Evolutionary conservation across 2,113 vertebrate genomes (phyloP).

Genomic region (Nibea albiflora): DNA sequence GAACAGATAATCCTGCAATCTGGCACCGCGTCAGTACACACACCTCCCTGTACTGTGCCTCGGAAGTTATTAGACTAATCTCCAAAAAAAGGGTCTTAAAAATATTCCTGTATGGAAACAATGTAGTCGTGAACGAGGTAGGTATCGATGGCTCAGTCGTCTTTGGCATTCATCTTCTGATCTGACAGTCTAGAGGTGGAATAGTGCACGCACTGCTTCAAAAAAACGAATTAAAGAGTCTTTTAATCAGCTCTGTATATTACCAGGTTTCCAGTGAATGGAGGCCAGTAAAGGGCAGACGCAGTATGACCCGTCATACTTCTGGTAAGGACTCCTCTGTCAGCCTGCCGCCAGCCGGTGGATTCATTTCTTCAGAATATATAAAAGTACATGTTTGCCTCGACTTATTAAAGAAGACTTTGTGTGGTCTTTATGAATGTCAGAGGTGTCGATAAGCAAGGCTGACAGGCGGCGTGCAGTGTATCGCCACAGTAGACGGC

Average conservation of each 20-base stretch:
- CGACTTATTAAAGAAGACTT: not conserved
- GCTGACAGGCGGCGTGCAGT: conserved; percentile 1
- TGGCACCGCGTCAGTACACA: too few relatives aligned
- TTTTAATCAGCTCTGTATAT: not conserved
- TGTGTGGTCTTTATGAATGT: conserved; percentile 9
- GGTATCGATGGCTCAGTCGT: too few relatives aligned
- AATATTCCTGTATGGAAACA: too few relatives aligned
- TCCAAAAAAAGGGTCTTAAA: too few relatives aligned
- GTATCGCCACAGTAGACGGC: not conserved
- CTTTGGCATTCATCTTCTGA: too few relatives aligned
- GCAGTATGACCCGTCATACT: not conserved
- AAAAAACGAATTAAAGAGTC: conserved; percentile 7
- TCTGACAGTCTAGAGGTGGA: too few relatives aligned
- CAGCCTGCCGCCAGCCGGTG: not conserved
- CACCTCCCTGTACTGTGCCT: too few relatives aligned
- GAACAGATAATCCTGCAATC: too few relatives aligned
- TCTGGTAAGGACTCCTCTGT: not conserved
- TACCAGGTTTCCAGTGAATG: not conserved
- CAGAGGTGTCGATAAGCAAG: conserved; percentile 1
- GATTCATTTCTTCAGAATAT: not conserved
- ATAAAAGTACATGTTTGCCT: not conserved
- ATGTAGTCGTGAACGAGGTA: too few relatives aligned
- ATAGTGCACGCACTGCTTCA: not conserved
- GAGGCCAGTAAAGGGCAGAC: not conserved
- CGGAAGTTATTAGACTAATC: too few relatives aligned